phyloP scores from a whole-genome alignment of 2,888 invertebrate genomes.

The Polylopha cassiicola region DNA sequence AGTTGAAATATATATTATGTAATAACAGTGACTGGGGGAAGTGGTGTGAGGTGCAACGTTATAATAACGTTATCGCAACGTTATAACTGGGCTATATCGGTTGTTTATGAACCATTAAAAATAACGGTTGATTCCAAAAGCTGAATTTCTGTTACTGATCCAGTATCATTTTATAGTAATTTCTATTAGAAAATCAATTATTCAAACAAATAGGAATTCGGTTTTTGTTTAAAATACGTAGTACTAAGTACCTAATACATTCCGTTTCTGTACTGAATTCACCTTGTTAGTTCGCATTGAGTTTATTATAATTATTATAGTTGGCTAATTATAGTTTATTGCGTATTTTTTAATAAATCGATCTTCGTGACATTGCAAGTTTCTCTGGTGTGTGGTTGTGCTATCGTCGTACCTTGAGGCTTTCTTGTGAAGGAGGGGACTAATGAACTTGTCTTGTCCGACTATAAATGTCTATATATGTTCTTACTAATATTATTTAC shows the following conservation, averaged over 20 bases:
- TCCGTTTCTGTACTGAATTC: constrained; percentile 22
- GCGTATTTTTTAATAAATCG: constrained; percentile 65
- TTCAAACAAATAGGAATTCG: constrained; percentile 14
- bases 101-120: constrained; percentile 8
- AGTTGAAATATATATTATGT: constrained; percentile 19
- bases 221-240: constrained; percentile 15
- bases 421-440: constrained; percentile 57
- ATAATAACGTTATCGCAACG: constrained; percentile 7
- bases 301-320: constrained; percentile 57
- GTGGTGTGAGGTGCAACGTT: constrained; percentile 55
- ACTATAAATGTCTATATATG: constrained; percentile 27
- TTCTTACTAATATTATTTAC: constrained; percentile 36
- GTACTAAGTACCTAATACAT: constrained; percentile 8
- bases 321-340: constrained; percentile 66
- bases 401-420: constrained; percentile 47
- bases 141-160: constrained; percentile 15
- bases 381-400: constrained; percentile 71
- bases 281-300: constrained; percentile 51
- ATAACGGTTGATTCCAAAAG: constrained; percentile 12
- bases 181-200: no score
- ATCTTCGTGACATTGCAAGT: constrained; percentile 64
- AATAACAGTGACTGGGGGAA: constrained; percentile 57
- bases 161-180: constrained; percentile 1
- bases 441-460: constrained; percentile 33
- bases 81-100: constrained; percentile 4